phyloP scores from a whole-genome alignment of 2,888 invertebrate species.

The Lasioglossum calceatum region DNA sequence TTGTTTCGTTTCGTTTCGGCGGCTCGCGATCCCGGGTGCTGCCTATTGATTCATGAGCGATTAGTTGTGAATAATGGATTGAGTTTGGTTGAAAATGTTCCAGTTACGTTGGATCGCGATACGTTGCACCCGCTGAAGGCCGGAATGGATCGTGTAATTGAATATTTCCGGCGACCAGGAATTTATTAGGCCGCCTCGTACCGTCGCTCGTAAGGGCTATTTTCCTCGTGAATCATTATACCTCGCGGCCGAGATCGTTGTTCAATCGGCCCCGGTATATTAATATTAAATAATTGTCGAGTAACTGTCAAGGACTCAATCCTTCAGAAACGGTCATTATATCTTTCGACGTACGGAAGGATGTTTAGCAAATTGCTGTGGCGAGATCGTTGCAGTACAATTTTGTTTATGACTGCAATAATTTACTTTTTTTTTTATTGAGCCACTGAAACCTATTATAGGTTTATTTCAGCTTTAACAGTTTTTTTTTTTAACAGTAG shows the following conservation, averaged over 20 bases:
- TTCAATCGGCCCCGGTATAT: neutral
- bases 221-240: neutral
- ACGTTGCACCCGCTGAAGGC: neutral
- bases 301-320: neutral
- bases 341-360: neutral
- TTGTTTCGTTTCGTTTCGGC: slow-evolving; percentile 21
- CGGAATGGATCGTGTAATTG: slow-evolving; percentile 16
- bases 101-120: slow-evolving; percentile 13
- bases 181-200: neutral
- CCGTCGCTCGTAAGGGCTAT: neutral
- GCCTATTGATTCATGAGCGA: slow-evolving; percentile 30
- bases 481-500: no score
- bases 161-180: slow-evolving; percentile 10
- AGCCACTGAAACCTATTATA: no score
- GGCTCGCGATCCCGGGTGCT: slow-evolving; percentile 15
- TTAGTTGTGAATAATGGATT: slow-evolving; percentile 29
- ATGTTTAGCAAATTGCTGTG: neutral
- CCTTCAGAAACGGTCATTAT: neutral
- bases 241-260: neutral
- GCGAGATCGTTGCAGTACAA: no score
- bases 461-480: no score
- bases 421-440: no score
- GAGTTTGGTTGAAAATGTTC: slow-evolving; percentile 18
- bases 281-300: slow-evolving; percentile 1
- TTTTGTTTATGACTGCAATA: no score